A percentile compares a stretch with the other conserved stretches of the same genome.
Evolutionary conservation across 1,140 invertebrate genomes (phyloP).

Genomic region (Cecropterus lyciades): DNA sequence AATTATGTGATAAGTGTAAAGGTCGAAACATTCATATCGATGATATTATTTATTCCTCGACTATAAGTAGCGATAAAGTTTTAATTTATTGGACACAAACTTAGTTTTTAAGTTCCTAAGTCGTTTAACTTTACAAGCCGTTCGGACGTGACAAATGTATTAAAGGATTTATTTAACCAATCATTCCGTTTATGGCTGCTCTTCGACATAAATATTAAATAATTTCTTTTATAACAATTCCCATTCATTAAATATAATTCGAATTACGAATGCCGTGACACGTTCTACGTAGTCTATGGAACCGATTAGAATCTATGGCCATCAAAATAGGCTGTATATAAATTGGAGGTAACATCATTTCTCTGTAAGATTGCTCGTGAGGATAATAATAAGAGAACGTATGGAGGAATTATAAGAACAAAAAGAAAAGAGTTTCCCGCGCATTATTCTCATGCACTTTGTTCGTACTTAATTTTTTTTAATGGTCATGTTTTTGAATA

Average conservation of each 20-base stretch:
- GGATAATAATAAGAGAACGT: no score
- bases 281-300: constrained; percentile 3
- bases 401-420: no score
- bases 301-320: not conserved
- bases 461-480: no score
- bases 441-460: no score
- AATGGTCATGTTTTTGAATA: no score
- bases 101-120: not conserved
- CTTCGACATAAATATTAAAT: constrained; percentile 5
- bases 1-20: no score
- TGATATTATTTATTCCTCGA: no score
- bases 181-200: constrained; percentile 5
- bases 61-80: not conserved
- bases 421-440: no score
- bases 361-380: no score
- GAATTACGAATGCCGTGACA: constrained; percentile 15
- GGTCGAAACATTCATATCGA: no score
- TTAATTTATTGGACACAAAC: not conserved
- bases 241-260: constrained; percentile 4
- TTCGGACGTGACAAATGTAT: constrained; percentile 8
- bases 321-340: not conserved
- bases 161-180: constrained; percentile 1
- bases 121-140: constrained; percentile 10
- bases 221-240: constrained; percentile 1
- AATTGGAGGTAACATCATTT: no score